These are phyloP conservation scores for Acipenser oxyrinchus DNA, from an alignment of 2,797 vertebrate species.

Conservation along the genomic window DNA sequence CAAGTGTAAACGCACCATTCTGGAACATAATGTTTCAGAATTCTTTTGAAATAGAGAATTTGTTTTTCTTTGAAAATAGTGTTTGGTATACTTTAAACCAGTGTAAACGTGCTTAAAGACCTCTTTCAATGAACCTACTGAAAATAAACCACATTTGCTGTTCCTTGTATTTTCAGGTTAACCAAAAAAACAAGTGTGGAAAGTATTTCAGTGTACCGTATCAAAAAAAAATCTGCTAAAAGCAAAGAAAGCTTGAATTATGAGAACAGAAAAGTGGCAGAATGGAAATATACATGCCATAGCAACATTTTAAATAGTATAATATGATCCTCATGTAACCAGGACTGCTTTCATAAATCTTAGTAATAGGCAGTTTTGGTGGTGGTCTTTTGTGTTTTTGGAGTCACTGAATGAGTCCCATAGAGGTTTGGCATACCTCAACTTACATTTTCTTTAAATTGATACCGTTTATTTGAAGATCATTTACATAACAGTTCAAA, in stretches of 20 bases:
- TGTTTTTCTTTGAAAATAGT: neutral
- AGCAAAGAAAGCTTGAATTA: neutral
- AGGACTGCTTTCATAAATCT: neutral
- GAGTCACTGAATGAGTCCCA: neutral
- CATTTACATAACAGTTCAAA: slow-evolving; percentile 1
- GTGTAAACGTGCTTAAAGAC: neutral
- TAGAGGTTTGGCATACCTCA: neutral
- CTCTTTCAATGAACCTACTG: neutral
- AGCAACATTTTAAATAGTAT: slow-evolving; percentile 11
- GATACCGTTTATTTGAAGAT: slow-evolving; percentile 2
- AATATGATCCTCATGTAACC: slow-evolving; percentile 14
- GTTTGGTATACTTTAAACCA: neutral
- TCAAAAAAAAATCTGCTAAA: neutral
- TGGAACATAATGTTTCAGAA: too few species aligned
- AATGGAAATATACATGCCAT: neutral
- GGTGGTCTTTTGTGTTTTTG: slow-evolving; percentile 6
- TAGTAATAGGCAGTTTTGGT: neutral
- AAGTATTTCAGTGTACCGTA: neutral
- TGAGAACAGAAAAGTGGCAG: neutral
- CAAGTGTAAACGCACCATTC: too few species aligned
- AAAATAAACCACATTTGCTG: neutral
- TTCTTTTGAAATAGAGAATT: neutral
- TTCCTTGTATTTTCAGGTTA: neutral
- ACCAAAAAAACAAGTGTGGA: neutral
- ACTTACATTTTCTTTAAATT: slow-evolving; percentile 5